Evolutionary conservation across 2,113 vertebrate genomes (phyloP).

Genomic region (Neogobius melanostomus): DNA sequence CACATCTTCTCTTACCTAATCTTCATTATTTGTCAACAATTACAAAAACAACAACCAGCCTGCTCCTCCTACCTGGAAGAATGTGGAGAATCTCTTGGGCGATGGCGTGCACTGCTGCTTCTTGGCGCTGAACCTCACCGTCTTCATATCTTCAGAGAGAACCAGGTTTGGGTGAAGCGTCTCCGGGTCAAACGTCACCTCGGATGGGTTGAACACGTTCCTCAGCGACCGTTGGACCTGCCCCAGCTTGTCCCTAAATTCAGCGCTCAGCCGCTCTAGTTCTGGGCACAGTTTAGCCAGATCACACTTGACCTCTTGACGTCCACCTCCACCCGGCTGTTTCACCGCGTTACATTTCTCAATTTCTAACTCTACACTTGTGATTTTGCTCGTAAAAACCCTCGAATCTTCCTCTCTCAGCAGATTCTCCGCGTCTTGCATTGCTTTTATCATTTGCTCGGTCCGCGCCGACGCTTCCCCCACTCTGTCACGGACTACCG

Average conservation of each 20-base stretch:
- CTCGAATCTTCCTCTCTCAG: constrained; percentile 47
- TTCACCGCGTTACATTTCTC: constrained; percentile 32
- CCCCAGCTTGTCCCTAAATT: constrained; percentile 57
- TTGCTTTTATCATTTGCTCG: constrained; percentile 50
- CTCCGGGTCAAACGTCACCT: constrained; percentile 74
- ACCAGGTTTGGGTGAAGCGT: constrained; percentile 75
- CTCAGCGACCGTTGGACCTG: constrained; percentile 64
- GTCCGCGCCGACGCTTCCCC: constrained; percentile 41
- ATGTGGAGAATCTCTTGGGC: constrained; percentile 71
- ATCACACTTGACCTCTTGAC: constrained; percentile 28
- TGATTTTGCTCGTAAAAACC: constrained; percentile 40
- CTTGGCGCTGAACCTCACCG: constrained; percentile 55
- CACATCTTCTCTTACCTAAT: no score
- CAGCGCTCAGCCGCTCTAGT: constrained; percentile 58
- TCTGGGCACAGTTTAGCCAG: constrained; percentile 39
- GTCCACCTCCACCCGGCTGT: constrained; percentile 22
- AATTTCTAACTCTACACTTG: constrained; percentile 45
- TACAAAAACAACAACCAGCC: not conserved
- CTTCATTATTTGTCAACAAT: not conserved
- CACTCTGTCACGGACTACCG: constrained; percentile 30
- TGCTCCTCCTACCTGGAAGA: constrained; percentile 44
- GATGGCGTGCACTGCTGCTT: constrained; percentile 64
- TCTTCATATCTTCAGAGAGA: constrained; percentile 75
- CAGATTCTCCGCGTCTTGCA: constrained; percentile 51
- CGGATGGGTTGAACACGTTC: constrained; percentile 73